These are phyloP conservation scores for Crossaster papposus DNA, from an alignment of 53 echinoderm and acorn worm genomes.

Conservation along the genomic window DNA sequence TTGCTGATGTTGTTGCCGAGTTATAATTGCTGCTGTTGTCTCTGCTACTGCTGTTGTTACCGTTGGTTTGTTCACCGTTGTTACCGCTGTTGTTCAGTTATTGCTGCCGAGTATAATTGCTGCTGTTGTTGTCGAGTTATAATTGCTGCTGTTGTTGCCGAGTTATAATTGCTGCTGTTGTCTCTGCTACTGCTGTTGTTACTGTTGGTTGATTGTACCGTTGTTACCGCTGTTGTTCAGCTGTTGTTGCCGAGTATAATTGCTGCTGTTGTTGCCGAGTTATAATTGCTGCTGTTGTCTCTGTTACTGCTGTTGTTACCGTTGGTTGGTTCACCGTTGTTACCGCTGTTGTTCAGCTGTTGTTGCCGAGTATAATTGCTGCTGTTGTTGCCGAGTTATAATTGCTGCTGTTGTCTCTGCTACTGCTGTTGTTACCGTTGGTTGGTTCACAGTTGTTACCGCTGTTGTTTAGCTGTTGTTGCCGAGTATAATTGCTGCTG, in stretches of 20 bases:
- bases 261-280: too few relatives aligned
- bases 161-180: too few relatives aligned
- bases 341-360: neutral
- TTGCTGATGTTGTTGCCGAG: too few relatives aligned
- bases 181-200: too few relatives aligned
- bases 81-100: neutral
- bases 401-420: neutral
- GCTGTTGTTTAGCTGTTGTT: neutral
- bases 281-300: too few relatives aligned
- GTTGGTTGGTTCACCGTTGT: neutral
- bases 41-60: neutral
- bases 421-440: neutral
- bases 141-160: too few relatives aligned
- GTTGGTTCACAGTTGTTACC: neutral
- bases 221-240: neutral
- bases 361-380: neutral
- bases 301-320: neutral
- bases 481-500: neutral
- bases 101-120: neutral
- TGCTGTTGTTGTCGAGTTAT: too few relatives aligned
- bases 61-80: neutral
- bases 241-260: neutral
- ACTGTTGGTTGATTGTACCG: neutral
- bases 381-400: neutral
- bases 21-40: neutral